These are phyloP conservation scores for Illadopsis cleaveri DNA, from an alignment of 2,113 vertebrate genomes.

Conservation along the genomic window DNA sequence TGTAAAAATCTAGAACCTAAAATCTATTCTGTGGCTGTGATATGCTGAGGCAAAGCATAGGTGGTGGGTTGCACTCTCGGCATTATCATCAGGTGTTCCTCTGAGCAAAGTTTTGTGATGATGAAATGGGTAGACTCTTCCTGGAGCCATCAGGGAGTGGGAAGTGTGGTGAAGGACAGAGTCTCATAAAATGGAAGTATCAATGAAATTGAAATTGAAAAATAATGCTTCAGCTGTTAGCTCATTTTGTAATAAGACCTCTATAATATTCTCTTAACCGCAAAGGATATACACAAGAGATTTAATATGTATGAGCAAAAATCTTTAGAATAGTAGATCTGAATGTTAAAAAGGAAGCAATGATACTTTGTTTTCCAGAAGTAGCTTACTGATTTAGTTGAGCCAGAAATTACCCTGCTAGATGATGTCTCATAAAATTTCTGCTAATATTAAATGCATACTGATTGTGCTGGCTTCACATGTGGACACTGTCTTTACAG, in stretches of 20 bases:
- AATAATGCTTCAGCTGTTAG: neutral
- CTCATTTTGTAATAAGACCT: neutral
- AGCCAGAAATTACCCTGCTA: conserved; percentile 7
- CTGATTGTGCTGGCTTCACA: neutral
- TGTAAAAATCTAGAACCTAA: neutral
- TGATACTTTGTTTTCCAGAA: conserved; percentile 20
- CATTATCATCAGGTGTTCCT: neutral
- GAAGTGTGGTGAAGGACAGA: neutral
- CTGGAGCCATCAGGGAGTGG: neutral
- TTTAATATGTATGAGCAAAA: conserved; percentile 13
- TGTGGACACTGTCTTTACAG: neutral
- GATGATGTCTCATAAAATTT: neutral
- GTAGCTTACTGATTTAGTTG: conserved; percentile 24
- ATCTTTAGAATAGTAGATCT: neutral
- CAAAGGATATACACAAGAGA: neutral
- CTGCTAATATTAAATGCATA: neutral
- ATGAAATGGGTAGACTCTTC: neutral
- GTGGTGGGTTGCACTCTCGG: neutral
- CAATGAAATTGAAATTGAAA: neutral
- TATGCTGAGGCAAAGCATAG: neutral
- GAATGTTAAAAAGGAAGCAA: conserved; percentile 32
- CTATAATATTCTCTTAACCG: neutral
- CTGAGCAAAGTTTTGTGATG: neutral
- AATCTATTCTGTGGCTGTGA: neutral
- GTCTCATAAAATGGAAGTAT: neutral